Percentiles rank a stretch among this genome's conserved stretches.
phyloP scores from a whole-genome alignment of 2,113 vertebrate species.

The Cynopterus brachyotis region DNA sequence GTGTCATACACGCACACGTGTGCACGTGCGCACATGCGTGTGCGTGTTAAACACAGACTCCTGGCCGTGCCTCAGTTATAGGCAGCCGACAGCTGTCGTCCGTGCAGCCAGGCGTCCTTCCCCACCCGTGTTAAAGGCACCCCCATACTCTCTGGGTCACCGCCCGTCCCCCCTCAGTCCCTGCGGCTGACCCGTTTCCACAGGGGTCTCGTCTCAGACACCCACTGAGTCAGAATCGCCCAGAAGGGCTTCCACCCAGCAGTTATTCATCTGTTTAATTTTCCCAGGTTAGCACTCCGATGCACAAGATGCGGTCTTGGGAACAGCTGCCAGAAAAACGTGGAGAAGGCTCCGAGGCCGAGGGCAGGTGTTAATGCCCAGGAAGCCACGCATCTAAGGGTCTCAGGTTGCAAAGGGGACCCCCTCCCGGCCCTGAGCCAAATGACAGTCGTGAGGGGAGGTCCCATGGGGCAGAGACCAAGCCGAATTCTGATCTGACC shows the following conservation, averaged over 20 bases:
- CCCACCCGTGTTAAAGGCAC: background rate
- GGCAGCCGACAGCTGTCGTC: background rate
- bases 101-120: background rate
- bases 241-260: background rate
- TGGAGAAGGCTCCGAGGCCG: no score
- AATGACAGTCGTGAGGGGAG: background rate
- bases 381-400: background rate
- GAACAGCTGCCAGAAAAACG: background rate
- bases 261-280: no score
- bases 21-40: background rate
- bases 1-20: accelerated
- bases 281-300: background rate
- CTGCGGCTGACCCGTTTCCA: background rate
- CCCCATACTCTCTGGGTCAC: background rate
- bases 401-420: background rate
- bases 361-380: background rate
- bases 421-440: background rate
- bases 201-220: background rate
- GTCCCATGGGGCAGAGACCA: background rate
- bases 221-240: background rate
- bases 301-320: background rate
- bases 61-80: background rate
- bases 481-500: background rate
- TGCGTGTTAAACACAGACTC: background rate
- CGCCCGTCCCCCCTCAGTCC: background rate